Base-by-base conservation (phyloP, 1,140 invertebrate genomes). In the Eubasilissa regina region DNA sequence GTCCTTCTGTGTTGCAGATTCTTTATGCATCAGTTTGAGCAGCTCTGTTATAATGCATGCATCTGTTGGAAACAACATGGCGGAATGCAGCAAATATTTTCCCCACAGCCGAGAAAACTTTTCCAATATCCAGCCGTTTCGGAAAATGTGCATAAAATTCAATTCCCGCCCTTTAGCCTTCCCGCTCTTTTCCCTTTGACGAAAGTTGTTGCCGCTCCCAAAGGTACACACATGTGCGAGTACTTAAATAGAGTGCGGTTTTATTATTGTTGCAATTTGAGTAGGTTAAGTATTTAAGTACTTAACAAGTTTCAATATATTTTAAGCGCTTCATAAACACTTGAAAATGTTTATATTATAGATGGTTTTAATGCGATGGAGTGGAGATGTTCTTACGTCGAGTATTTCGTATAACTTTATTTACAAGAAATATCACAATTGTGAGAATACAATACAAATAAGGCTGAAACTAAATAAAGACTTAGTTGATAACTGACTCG, bases 91-190 rank as follows among this genome's bases (percentile, higher is more conserved):
- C 48, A 70, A 56, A 68, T 70, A 25, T 78, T 78, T 77, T 64
- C 44, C 17, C 43, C 47, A 17, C 74, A 43, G 19, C 19, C 75
- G n/a, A 53, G 15, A 43, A 72, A 81, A 81, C 76, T 81, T 78
- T 81, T 81, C 80, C 80, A 81, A 81, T 81, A 81, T 81, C 80
- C 77, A 75, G 70, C 79, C 75, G 44, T 74, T 80, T 73, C 58
- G 56, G 70, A 78, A 77, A 77, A 78, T 81, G 77, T 81, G 75
- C 75, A 77, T 81, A 78, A 78, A 81, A 81, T 78, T 80, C 74
- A 58, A 60, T 77, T 74, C 68, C 74, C 66, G 73, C 75, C 51
- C 64, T 79, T 62, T 56, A 12, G 15, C 4, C 35, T 17, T 45
- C 72, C 0, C n/a, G 11, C 4, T 53, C 51, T 19, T 62, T 13